Percentiles rank a stretch among this genome's conserved stretches.
Conservation (phyloP, 2,797 vertebrate genomes). For the Triplophysa yarkandensis region DNA sequence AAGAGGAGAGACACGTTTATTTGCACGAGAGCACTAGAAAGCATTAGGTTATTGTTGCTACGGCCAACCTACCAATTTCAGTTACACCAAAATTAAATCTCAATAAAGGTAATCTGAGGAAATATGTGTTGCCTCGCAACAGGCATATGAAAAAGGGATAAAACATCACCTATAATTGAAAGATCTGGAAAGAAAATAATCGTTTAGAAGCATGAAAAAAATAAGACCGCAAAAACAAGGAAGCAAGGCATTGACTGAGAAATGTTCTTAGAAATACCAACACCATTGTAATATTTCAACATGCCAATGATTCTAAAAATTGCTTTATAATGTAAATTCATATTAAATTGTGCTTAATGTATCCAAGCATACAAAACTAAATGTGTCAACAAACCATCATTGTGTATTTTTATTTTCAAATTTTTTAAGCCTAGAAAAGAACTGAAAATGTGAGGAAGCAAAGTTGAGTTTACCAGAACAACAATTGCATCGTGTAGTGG, state of each 20-base stretch:
- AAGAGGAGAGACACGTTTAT: not conserved
- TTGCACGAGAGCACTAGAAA: not conserved
- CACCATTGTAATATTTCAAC: not conserved
- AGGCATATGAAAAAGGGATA: slow-evolving; percentile 7
- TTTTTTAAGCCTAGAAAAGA: not conserved
- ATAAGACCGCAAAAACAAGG: not conserved
- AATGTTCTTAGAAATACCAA: too few species aligned
- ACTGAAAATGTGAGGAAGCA: not conserved
- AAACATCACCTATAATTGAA: not conserved
- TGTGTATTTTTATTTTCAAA: not conserved
- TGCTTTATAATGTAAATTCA: not conserved
- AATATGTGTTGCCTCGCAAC: slow-evolving; percentile 23
- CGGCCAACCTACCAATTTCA: not conserved
- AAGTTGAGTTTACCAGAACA: slow-evolving; percentile 83
- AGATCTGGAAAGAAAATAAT: not conserved
- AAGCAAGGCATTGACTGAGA: not conserved
- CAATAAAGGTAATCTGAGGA: slow-evolving; percentile 23
- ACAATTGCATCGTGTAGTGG: slow-evolving; percentile 90
- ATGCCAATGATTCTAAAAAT: not conserved
- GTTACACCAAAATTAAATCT: not conserved
- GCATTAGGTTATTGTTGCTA: not conserved
- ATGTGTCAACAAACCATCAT: not conserved
- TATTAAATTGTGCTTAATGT: not conserved
- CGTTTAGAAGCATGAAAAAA: not conserved
- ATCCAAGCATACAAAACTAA: not conserved